These are phyloP conservation scores for Saxicola maurus DNA, from an alignment of 2,797 vertebrate species.

Conservation along the genomic window DNA sequence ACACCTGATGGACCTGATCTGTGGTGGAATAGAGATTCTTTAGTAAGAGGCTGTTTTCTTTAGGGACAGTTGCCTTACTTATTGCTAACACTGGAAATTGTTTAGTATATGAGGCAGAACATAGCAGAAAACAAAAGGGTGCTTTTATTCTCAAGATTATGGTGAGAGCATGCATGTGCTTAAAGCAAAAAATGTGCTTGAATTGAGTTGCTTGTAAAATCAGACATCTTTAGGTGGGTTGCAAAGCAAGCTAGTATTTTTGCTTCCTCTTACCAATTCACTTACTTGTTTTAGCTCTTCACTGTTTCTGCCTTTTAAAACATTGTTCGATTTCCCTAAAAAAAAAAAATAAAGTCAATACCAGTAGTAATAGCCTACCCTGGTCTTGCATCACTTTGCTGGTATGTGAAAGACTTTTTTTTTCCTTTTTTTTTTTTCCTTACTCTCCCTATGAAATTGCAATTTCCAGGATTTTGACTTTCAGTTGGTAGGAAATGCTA, in stretches of 20 bases:
- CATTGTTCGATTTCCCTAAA: neutral
- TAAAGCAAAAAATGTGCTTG: neutral
- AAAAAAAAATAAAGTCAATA: neutral
- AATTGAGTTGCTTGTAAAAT: constrained; percentile 17
- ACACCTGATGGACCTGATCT: neutral
- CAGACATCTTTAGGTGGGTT: neutral
- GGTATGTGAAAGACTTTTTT: neutral
- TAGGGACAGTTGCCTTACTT: neutral
- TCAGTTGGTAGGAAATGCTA: neutral
- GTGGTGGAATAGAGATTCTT: neutral
- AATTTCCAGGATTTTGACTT: neutral
- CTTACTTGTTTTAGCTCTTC: neutral
- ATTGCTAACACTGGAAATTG: neutral
- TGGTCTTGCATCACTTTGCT: neutral
- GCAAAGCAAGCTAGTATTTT: neutral
- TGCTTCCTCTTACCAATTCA: neutral
- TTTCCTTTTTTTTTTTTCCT: neutral
- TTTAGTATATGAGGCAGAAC: neutral
- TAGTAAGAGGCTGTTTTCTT: neutral
- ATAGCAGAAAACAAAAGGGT: neutral
- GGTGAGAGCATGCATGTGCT: neutral
- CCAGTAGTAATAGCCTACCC: neutral
- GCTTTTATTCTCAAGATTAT: constrained; percentile 5
- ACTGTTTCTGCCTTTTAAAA: neutral
- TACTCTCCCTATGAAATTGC: neutral